A percentile compares a stretch with the other conserved stretches of the same genome.
Conservation (phyloP, 35 echinoderm and acorn worm genomes). For the Diadema setosum region DNA sequence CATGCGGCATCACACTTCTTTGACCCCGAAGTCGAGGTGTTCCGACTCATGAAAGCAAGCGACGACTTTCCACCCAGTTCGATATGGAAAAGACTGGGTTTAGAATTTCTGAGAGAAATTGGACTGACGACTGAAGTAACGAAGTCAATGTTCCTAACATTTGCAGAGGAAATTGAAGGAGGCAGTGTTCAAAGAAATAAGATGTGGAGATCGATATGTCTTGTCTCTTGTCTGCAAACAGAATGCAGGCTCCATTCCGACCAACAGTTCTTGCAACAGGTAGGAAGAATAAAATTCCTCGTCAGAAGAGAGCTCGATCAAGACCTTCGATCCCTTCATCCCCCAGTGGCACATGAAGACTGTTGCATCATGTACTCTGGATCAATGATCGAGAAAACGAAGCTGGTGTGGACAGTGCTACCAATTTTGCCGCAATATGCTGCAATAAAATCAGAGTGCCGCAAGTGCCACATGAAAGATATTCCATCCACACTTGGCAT, state of each 20-base stretch:
- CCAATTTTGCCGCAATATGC: no score
- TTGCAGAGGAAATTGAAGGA: neutral
- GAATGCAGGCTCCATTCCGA: neutral
- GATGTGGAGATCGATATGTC: neutral
- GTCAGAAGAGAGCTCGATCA: neutral
- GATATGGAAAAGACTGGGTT: neutral
- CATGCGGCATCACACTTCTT: neutral
- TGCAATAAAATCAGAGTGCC: no score
- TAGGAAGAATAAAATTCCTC: neutral
- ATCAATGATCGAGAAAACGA: no score
- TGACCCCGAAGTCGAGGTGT: neutral
- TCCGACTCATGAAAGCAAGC: neutral
- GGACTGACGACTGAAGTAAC: neutral
- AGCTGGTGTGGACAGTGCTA: no score
- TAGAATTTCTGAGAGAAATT: neutral
- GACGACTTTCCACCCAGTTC: neutral
- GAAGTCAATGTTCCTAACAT: neutral
- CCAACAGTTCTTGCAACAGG: neutral
- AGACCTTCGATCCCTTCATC: no score
- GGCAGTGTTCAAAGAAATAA: neutral
- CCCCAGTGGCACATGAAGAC: no score
- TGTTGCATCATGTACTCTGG: no score
- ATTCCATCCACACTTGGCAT: no score
- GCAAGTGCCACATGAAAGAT: no score
- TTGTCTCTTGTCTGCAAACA: neutral